Base-by-base conservation (phyloP, 2,888 invertebrate species). In the Tortrix viridana region DNA sequence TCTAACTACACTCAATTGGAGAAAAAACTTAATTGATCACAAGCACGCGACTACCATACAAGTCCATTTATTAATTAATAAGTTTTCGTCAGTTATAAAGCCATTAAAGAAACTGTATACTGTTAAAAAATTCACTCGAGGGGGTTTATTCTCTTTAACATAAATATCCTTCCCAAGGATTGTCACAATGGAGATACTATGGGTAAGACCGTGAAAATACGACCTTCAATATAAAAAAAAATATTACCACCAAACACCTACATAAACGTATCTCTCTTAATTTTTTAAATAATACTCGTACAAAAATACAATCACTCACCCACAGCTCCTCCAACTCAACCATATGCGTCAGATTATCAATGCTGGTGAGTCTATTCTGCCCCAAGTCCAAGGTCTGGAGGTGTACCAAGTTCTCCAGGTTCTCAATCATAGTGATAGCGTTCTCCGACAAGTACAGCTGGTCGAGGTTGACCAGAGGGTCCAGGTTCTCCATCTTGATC, bases 361-460 rank as follows among this genome's bases (percentile, higher is more conserved):
- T 95, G 2, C 85, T 90, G 41, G 95, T 94, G 20, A 99, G 95
- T 79, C 95, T 95, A 85, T 99, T 99, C 72, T 95, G 94, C 0
- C 98, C 97, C 72, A 99, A 82, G 88, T 99, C 99, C 61, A 99
- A 87, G 0, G 98, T 99, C 68, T 96, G 95, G 58, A 99, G 77
- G 38, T 93, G 92, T 3, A 86, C 84, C 77, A 97, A 97, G 59
- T 90, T 91, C 0, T 94, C 93, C 68, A 98, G 82, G 66, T 96
- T 96, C 81, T 97, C 97, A 64, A 99, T 96, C 0, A 75, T 81
- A 2, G 94, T 93, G 41, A 99, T 94, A 6, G 98, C 98, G 89
- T 99, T 99, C 86, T 98, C 97, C 0, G 98, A 98, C 66, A 98
- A 79, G 82, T 99, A 99, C 14, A 99, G 85, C 80, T 99, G 97